Conservation (phyloP, 2,797 vertebrate genomes). For the Xerus rutilus region DNA sequence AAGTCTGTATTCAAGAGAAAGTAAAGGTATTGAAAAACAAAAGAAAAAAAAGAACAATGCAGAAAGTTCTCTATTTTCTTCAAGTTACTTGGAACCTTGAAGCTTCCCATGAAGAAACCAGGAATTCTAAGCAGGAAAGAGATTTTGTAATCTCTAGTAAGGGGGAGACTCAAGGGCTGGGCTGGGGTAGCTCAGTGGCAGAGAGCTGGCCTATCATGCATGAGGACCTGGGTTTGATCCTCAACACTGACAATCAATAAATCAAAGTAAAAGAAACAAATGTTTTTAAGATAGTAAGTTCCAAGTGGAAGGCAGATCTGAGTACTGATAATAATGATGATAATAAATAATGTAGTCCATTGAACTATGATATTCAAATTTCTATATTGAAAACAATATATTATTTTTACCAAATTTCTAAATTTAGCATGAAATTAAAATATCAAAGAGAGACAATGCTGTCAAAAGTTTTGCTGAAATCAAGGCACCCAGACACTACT, state of each 20-base stretch:
- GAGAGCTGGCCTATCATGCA: background rate
- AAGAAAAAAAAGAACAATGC: background rate
- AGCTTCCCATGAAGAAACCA: background rate
- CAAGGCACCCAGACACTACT: background rate
- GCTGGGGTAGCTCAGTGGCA: background rate
- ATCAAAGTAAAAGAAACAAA: background rate
- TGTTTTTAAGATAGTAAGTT: background rate
- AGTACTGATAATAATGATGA: background rate
- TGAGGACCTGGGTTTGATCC: background rate
- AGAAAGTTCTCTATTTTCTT: background rate
- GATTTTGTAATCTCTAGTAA: background rate
- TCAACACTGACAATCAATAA: background rate
- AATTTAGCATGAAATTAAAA: conserved; percentile 50
- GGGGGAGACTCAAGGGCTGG: background rate
- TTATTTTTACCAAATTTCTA: background rate
- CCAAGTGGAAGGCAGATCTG: background rate
- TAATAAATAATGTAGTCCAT: background rate
- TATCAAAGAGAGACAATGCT: background rate
- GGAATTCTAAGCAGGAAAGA: background rate
- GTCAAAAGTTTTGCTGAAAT: conserved; percentile 24
- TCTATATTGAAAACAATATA: background rate
- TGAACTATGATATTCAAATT: background rate
- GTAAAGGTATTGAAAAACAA: background rate
- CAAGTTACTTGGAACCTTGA: background rate
- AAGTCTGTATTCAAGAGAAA: background rate